These are phyloP conservation scores for Barnardius zonarius DNA, from an alignment of 2,113 vertebrate species.

Conservation along the genomic window DNA sequence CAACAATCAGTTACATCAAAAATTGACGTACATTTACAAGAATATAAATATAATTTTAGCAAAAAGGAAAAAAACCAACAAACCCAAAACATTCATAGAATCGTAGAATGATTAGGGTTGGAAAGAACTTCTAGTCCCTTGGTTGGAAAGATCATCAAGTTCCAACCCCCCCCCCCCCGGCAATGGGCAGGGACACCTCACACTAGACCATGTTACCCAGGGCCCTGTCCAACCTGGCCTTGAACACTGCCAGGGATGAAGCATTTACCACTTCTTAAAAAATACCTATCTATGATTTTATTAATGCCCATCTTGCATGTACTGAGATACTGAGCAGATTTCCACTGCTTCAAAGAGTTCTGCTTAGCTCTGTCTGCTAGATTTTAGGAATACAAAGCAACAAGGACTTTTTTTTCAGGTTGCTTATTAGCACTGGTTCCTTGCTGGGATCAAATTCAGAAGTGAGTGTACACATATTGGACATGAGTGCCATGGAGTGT, in stretches of 20 bases:
- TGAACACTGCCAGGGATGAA: not conserved
- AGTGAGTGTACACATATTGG: not conserved
- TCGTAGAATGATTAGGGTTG: not conserved
- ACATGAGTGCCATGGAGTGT: not conserved
- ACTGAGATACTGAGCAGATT: not conserved
- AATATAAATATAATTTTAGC: not conserved
- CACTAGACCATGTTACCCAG: not conserved
- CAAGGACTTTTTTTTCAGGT: not conserved
- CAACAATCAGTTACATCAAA: not conserved
- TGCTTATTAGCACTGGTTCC: not conserved
- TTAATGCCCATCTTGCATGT: not conserved
- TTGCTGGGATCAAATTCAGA: not conserved
- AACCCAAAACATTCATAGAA: not conserved
- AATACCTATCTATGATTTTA: not conserved
- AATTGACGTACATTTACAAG: not conserved
- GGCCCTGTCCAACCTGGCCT: not conserved
- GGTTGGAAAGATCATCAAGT: not conserved
- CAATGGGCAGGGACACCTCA: no score
- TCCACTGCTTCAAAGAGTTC: not conserved
- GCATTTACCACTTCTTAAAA: not conserved
- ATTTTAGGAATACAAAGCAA: not conserved
- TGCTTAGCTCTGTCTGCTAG: not conserved
- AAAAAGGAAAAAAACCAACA: not conserved
- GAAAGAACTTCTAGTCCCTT: not conserved
- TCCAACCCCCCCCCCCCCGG: no score